Evolutionary conservation across 2,113 vertebrate genomes (phyloP).

Genomic region (Meriones unguiculatus): DNA sequence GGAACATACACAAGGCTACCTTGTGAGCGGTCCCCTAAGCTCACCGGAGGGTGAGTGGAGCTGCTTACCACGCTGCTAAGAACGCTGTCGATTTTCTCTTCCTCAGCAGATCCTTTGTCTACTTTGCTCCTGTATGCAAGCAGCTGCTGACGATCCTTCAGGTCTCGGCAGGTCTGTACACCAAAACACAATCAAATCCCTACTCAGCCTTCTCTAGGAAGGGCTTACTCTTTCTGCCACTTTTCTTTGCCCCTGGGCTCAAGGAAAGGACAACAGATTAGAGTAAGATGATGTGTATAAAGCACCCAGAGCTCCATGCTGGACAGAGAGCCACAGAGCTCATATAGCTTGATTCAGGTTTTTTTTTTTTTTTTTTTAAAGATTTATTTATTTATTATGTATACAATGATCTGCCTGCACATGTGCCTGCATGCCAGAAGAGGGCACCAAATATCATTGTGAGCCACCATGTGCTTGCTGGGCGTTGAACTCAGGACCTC

Average conservation of each 20-base stretch:
- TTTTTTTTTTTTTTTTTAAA: no score
- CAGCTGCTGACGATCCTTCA: conserved; percentile 95
- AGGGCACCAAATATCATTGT: no score
- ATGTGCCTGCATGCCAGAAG: no score
- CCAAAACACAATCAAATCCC: conserved; percentile 63
- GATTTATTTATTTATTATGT: no score
- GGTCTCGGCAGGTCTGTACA: conserved; percentile 92
- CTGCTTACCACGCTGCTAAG: conserved; percentile 91
- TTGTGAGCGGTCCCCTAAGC: neutral
- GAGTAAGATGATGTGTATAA: neutral
- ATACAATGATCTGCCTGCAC: no score
- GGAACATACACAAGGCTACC: neutral
- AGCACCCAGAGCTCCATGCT: neutral
- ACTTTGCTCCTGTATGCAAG: conserved; percentile 92
- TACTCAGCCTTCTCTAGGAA: neutral
- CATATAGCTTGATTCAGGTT: neutral
- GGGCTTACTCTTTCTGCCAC: neutral
- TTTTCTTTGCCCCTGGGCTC: neutral
- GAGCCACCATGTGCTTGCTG: no score
- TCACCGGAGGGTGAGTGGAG: accelerated
- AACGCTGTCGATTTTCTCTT: conserved; percentile 92
- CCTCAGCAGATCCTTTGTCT: conserved; percentile 90
- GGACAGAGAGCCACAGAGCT: neutral
- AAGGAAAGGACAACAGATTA: neutral
- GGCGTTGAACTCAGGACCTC: no score